Base-by-base conservation (phyloP, 2,797 vertebrate species). In the Hippocampus kuda region DNA sequence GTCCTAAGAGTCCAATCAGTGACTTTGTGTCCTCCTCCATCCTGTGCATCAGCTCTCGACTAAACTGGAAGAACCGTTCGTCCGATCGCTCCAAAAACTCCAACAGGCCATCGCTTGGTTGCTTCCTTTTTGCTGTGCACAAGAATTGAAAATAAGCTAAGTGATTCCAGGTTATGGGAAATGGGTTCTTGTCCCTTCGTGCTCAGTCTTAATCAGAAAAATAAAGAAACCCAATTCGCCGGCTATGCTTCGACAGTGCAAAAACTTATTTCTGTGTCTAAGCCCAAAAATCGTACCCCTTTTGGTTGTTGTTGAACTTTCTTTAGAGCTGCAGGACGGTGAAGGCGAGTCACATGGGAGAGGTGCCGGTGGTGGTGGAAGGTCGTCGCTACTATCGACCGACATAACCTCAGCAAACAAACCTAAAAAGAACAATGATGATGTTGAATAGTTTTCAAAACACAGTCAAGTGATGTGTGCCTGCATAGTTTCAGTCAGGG, bases 1-100 rank as follows among this genome's bases (percentile, higher is more conserved):
- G 53, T n/a, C 53, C 53, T 13, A 56, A 56, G 10, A 56, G 53
- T 56, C 53, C 53, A 24, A 56, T n/a, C 53, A 56, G n/a, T 12
- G 53, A 56, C 53, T 56, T 56, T 56, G 53, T 56, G 53, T 56
- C 53, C 53, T 56, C 53, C 22, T 56, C 53, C 53, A 56, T 56
- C 53, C 53, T 56, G 22, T 56, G 53, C 53, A 56, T 24, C 53
- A 56, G 53, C n/a, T 56, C 53, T 24, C 53, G 1, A 24, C 53
- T 56, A 56, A 56, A 24, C 53, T 56, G 53, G 53, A 56, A 56
- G n/a, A 56, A 24, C 53, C 53, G 22, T 56, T 56, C 9, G n/a
- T 56, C 53, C 11, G 53, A 56, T 10, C 53, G 20, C 53, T 56
- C 53, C 22, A 56, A 56, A 56, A n/a, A 56, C n/a, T 56, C 53